phyloP scores from a whole-genome alignment of 1,140 invertebrate species.

The Cataglyphis hispanica region DNA sequence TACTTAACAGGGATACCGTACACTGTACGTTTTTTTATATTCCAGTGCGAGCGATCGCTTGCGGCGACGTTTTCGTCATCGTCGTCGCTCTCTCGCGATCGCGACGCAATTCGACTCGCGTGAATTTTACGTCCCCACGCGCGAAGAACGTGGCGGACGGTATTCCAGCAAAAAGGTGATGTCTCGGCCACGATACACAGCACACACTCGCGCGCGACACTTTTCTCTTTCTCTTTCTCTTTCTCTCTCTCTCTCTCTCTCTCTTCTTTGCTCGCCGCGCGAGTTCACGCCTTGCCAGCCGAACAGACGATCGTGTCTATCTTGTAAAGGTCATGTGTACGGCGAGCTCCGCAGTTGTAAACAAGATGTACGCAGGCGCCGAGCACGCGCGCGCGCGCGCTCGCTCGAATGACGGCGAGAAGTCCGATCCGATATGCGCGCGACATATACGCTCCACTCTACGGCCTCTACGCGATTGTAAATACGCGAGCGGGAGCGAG shows the following conservation, averaged over 20 bases:
- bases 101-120: conserved; percentile 12
- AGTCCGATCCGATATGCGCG: conserved; percentile 74
- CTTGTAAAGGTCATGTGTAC: conserved; percentile 87
- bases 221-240: neutral
- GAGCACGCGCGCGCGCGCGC: conserved; percentile 76
- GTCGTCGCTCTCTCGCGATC: conserved; percentile 1
- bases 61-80: neutral
- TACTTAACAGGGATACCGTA: conserved; percentile 6
- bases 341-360: conserved; percentile 86
- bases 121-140: neutral
- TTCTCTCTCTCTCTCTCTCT: neutral
- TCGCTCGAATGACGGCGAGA: conserved; percentile 80
- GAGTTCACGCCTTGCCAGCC: conserved; percentile 69
- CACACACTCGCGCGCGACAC: conserved; percentile 14
- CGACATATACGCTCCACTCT: conserved; percentile 64
- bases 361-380: conserved; percentile 85
- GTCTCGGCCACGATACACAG: conserved; percentile 26
- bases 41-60: neutral
- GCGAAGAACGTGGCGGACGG: conserved; percentile 24
- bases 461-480: conserved; percentile 71
- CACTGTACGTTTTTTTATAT: too few relatives aligned
- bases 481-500: conserved; percentile 43
- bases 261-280: neutral
- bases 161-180: conserved; percentile 37
- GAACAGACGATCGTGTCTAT: conserved; percentile 84